Percentiles rank a stretch among this genome's conserved stretches.
Evolutionary conservation across 2,797 vertebrate genomes (phyloP).

Genomic region (Sebastes diploproa): DNA sequence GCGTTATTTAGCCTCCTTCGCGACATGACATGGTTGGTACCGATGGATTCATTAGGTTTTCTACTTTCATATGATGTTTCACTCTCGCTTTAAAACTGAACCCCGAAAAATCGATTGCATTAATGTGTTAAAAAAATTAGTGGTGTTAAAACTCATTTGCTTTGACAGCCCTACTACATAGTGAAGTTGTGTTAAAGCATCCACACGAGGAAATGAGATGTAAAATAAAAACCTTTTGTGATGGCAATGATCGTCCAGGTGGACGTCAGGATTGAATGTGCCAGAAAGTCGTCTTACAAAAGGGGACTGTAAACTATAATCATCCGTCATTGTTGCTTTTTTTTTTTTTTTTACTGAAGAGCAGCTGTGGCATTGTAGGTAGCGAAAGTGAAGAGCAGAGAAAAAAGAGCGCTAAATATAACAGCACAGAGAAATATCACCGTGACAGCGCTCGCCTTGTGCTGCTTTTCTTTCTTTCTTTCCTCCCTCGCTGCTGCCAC

Average conservation of each 20-base stretch:
- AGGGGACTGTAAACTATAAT: constrained; percentile 37
- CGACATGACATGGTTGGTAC: no score
- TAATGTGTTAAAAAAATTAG: no score
- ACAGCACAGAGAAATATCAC: constrained; percentile 61
- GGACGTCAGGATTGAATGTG: not conserved
- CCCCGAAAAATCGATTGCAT: no score
- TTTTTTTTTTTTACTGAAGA: constrained; percentile 31
- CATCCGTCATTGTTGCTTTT: constrained; percentile 42
- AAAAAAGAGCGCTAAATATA: constrained; percentile 66
- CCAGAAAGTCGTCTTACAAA: constrained; percentile 15
- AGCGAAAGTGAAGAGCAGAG: constrained; percentile 37
- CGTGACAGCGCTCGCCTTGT: constrained; percentile 42
- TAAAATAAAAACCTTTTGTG: constrained; percentile 19
- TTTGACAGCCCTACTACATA: no score
- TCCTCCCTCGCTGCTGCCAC: constrained; percentile 29
- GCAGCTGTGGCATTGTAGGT: constrained; percentile 59
- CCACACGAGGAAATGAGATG: not conserved
- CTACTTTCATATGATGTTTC: no score
- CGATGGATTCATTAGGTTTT: no score
- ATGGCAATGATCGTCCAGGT: not conserved
- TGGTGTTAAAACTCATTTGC: no score
- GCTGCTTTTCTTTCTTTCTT: constrained; percentile 18
- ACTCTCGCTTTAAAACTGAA: no score
- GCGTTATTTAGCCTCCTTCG: no score
- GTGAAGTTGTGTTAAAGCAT: not conserved